Evolutionary conservation across 2,113 vertebrate genomes (phyloP), one percentile per base, ranked within the genome.

Genomic region (Sporophila hypoxantha): DNA sequence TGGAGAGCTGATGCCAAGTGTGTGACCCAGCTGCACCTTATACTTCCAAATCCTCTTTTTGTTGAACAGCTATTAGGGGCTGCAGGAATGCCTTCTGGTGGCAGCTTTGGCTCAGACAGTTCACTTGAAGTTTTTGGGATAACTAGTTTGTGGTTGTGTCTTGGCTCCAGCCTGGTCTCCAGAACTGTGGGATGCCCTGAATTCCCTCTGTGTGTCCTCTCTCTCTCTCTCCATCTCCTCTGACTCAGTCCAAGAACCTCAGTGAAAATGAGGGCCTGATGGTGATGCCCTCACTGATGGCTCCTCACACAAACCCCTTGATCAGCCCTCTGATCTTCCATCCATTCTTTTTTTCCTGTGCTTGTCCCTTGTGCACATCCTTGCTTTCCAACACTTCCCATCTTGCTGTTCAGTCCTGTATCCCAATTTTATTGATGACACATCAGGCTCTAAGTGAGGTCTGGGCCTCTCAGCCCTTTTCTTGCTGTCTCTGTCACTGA

Each of bases 81-180:
- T 57, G 68, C 52, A 37, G 85, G 46, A 53, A 77, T 34, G 16
- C 17, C 59, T 81, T 68, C 30, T 76, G 36, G 14, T 77, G 53
- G 37, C 29, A 64, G 34, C 8, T 14, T 80, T 77, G 47, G n/a
- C 90, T 68, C 53, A 71, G 44, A 67, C n/a, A 25, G 9, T n/a
- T 87, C 85, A 68, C 68, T 18, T n/a, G 41, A 60, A 89, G 70
- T 37, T 87, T 87, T 76, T 29, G 52, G 59, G 46, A 68, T 91
- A 85, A n/a, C 17, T 29, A 39, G 7, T 73, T 88, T 56, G 42
- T 44, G 61, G 17, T 26, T 65, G 20, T 36, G 10, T 55, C 80
- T 61, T 25, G 61, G 4, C 30, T 86, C 21, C 69, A 79, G 23
- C 56, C 23, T 82, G 36, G 20, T 36, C 39, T 76, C 60, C 34